Base-by-base conservation (phyloP, 2,888 invertebrate genomes). In the Tenthredo notha region DNA sequence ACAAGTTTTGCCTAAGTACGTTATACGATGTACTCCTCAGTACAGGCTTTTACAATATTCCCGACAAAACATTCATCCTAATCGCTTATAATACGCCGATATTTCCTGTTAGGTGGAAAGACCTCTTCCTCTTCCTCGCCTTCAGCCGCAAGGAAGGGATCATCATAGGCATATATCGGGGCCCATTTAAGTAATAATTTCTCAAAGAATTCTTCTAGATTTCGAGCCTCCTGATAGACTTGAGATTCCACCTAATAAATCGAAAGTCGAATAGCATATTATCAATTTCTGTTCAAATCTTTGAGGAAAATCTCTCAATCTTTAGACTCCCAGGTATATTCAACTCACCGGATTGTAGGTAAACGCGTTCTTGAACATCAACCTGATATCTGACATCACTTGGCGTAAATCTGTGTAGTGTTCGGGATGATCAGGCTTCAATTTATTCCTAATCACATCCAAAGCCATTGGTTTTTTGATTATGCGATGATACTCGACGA, bases 361-460 rank as follows among this genome's bases (percentile, higher is more conserved):
- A 92, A 96, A 97, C 65, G 98, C 98, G 94, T 98, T 98, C 93
- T 96, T 96, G 94, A 98, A 98, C 93, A 98, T 96, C 90, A 97
- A 95, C 85, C 97, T 95, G 87, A 97, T 96, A 94, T 98, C 98
- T 85, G 95, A 94, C 85, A 98, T 95, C 93, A 98, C 96, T 89
- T 97, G 96, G 90, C 96, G 95, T 85, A 97, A 95, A 91, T 95
- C 95, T 89, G 95, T 94, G 94, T 98, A 98, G 91, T 97, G 96
- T 91, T 95, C 95, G 83, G 95, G 95, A 90, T 96, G 94, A 87
- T 95, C 95, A 90, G 97, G 96, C 93, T 97, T 97, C 91, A 98
- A 94, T 94, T 97, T 97, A 90, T 96, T 95, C 90, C 97, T 96
- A 91, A 98, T 97, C 87, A 95, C 95, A 94, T 98, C 97, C 92